Conservation (phyloP, 2,113 vertebrate genomes). For the Eonycteris spelaea region DNA sequence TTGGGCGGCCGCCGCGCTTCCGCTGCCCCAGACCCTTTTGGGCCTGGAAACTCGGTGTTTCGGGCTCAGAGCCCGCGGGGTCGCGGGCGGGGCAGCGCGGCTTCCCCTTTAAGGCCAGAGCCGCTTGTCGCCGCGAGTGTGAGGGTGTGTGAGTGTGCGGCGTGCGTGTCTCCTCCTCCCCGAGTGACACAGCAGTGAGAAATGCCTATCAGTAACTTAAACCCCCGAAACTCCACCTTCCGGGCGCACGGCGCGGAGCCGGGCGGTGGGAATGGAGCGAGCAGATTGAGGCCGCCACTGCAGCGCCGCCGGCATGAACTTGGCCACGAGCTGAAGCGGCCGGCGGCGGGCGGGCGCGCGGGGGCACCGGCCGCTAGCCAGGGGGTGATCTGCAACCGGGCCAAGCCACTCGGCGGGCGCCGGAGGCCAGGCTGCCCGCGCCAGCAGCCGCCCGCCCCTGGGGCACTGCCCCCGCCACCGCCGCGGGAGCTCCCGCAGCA, state of each 20-base stretch:
- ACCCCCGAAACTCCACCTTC: conserved; percentile 89
- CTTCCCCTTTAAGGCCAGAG: conserved; percentile 88
- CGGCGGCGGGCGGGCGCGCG: conserved; percentile 49
- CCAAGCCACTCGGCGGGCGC: conserved; percentile 86
- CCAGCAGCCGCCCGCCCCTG: conserved; percentile 89
- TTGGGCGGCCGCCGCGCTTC: background rate
- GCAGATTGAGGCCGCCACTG: conserved; percentile 86
- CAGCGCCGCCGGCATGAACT: conserved; percentile 89
- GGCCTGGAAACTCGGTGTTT: background rate
- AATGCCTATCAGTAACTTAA: conserved; percentile 90
- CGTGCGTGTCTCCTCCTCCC: conserved; percentile 87
- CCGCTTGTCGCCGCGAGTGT: conserved; percentile 65
- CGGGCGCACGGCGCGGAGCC: conserved; percentile 87
- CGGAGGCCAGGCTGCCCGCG: conserved; percentile 79
- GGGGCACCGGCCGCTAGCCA: conserved; percentile 61
- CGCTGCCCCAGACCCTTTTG: background rate
- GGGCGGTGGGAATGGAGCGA: conserved; percentile 87
- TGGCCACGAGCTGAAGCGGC: conserved; percentile 85
- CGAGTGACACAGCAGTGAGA: conserved; percentile 86
- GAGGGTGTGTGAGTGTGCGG: conserved; percentile 76
- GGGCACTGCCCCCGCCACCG: conserved; percentile 86
- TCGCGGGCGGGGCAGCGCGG: conserved; percentile 57
- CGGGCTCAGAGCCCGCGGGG: background rate
- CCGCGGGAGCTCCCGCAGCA: conserved; percentile 86
- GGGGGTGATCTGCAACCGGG: conserved; percentile 64